phyloP scores from a whole-genome alignment of 2,888 invertebrate species.

The Eudasyphora cyanicolor region DNA sequence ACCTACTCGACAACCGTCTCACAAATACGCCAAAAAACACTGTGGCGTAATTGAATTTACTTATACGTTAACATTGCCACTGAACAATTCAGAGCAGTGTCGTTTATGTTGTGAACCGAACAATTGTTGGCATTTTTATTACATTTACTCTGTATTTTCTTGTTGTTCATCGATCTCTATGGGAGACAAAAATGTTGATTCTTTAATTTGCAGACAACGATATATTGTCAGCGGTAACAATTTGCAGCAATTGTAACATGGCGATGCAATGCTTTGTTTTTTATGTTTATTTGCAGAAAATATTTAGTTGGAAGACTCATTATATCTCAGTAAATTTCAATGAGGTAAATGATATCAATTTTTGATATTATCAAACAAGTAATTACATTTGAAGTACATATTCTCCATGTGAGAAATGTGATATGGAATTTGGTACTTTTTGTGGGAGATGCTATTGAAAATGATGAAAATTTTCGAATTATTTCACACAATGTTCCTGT shows the following conservation, averaged over 20 bases:
- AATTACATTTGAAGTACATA: too few relatives aligned
- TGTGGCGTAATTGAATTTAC: neutral
- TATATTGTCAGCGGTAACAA: neutral
- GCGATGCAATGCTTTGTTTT: conserved; percentile 17
- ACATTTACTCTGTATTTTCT: neutral
- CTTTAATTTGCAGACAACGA: neutral
- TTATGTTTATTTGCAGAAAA: conserved; percentile 12
- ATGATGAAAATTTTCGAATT: too few relatives aligned
- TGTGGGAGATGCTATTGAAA: too few relatives aligned
- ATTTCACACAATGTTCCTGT: too few relatives aligned
- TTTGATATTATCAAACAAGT: too few relatives aligned
- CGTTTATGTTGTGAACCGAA: neutral
- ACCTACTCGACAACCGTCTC: too few relatives aligned
- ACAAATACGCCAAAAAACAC: neutral
- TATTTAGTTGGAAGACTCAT: too few relatives aligned
- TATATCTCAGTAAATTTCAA: too few relatives aligned
- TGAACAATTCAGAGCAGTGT: neutral
- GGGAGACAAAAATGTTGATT: neutral
- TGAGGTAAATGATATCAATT: too few relatives aligned
- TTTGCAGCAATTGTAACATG: conserved; percentile 8
- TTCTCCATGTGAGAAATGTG: too few relatives aligned
- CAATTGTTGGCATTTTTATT: conserved; percentile 1
- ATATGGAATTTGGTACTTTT: too few relatives aligned
- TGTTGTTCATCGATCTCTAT: neutral
- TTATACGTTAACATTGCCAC: neutral